phyloP scores from a whole-genome alignment of 2,797 vertebrate species.

The Girardinus metallicus region DNA sequence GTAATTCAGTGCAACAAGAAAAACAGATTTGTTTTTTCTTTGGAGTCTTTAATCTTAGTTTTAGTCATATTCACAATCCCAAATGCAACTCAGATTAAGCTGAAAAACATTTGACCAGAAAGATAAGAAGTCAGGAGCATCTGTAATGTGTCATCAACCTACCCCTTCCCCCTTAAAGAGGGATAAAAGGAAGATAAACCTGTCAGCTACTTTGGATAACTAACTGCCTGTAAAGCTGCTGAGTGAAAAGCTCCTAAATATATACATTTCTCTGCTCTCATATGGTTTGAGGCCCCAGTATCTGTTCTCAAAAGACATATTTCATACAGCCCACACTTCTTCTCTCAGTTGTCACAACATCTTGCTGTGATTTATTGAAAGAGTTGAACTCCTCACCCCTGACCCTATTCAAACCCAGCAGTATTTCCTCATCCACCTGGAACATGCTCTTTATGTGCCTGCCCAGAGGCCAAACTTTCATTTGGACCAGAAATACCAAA shows the following conservation, averaged over 20 bases:
- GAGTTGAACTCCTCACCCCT: constrained; percentile 78
- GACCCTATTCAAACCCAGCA: constrained; percentile 74
- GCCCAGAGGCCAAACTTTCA: constrained; percentile 69
- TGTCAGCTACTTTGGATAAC: constrained; percentile 56
- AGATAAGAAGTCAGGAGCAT: constrained; percentile 45
- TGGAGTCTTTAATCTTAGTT: constrained; percentile 9
- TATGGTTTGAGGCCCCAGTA: constrained; percentile 58
- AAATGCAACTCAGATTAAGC: constrained; percentile 25
- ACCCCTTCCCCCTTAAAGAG: constrained; percentile 50
- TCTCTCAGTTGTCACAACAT: constrained; percentile 70
- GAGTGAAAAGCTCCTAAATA: constrained; percentile 63
- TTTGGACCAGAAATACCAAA: constrained; percentile 65
- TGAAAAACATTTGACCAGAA: constrained; percentile 16
- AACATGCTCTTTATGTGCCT: constrained; percentile 64
- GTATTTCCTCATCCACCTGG: constrained; percentile 78
- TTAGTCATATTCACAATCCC: constrained; percentile 25
- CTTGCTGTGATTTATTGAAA: constrained; percentile 78
- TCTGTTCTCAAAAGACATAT: constrained; percentile 64
- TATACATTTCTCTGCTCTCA: constrained; percentile 62
- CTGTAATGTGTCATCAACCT: constrained; percentile 46
- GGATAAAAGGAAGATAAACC: constrained; percentile 63
- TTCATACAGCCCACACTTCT: constrained; percentile 59
- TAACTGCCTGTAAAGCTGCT: constrained; percentile 41
- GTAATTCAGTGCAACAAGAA: not conserved
- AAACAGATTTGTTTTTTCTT: not conserved